A percentile compares a stretch with the other conserved stretches of the same genome.
Evolutionary conservation across 2,113 vertebrate genomes (phyloP).

Genomic region (Chamaetylas fuelleborni): DNA sequence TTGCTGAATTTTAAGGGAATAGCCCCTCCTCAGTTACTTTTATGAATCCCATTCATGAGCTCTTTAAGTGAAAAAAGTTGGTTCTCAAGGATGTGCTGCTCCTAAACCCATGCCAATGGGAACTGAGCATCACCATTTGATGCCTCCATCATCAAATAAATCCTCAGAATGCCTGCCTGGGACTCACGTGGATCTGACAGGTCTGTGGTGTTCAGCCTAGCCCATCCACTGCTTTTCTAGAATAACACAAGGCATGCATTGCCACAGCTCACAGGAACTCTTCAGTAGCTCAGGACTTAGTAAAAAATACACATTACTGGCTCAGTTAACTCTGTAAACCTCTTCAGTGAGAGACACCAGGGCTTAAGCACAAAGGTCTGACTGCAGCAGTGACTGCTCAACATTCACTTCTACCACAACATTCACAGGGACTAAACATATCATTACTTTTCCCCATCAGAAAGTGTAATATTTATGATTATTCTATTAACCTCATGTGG

Average conservation of each 20-base stretch:
- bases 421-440: not conserved
- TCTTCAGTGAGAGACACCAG: not conserved
- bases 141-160: not conserved
- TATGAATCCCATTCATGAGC: fast-evolving
- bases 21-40: not conserved
- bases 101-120: not conserved
- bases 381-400: not conserved
- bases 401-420: not conserved
- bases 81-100: not conserved
- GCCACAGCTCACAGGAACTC: not conserved
- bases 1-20: not conserved
- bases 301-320: not conserved
- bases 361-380: not conserved
- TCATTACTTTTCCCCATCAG: not conserved
- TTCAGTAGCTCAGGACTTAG: not conserved
- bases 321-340: not conserved
- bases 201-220: not conserved
- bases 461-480: not conserved
- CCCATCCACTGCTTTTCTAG: not conserved
- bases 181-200: not conserved
- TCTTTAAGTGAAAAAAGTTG: not conserved
- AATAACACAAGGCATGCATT: not conserved
- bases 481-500: not conserved
- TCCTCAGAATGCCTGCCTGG: fast-evolving
- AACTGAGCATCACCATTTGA: fast-evolving